Base-by-base conservation (phyloP, 2,888 invertebrate species). In the Bibio marci region DNA sequence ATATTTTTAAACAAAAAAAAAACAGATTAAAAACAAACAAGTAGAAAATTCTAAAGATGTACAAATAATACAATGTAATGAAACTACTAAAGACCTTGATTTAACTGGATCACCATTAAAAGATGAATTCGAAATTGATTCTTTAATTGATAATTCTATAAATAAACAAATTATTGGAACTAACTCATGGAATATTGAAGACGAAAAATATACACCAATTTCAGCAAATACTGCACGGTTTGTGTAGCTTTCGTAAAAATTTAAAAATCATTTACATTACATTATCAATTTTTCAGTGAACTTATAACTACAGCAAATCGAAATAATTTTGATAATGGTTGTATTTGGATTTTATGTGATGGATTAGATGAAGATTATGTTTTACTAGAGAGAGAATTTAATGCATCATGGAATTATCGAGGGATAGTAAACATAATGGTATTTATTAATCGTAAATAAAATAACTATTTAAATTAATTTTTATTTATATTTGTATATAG, bases 281-380 rank as follows among this genome's bases (percentile, higher is more conserved):
- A n/a, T 22, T 5, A 14, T 13, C 3, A 13, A 15, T 13, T 22
- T 33, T 14, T 13, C 35, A n/a, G 15, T 26, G 2, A 26, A 31
- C 3, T 22, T 11, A 11, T n/a, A 11, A 28, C 11, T 28, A 28
- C 28, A 28, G 28, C 10, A 25, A 25, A 18, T 7, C 7, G 10
- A 33, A 15, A 18, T 33, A 19, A 33, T 12, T 33, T 17, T 18
- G 18, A 43, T 4, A 15, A 41, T 4, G 60, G 59, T 0, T 53
- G 66, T 56, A 42, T 68, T 56, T 51, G 75, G 80, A 38, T 67
- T 73, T 46, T 77, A 69, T 65, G 77, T 76, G 44, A 66, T 65
- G 41, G 65, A 72, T 17, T 66, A 1, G 70, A 77, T 50, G 37
- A 40, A 4, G 63, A 70, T 30, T 63, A 71, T 13, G 56, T 54